Conservation (phyloP, 2,113 vertebrate species). For the Triplophysa tibetana region DNA sequence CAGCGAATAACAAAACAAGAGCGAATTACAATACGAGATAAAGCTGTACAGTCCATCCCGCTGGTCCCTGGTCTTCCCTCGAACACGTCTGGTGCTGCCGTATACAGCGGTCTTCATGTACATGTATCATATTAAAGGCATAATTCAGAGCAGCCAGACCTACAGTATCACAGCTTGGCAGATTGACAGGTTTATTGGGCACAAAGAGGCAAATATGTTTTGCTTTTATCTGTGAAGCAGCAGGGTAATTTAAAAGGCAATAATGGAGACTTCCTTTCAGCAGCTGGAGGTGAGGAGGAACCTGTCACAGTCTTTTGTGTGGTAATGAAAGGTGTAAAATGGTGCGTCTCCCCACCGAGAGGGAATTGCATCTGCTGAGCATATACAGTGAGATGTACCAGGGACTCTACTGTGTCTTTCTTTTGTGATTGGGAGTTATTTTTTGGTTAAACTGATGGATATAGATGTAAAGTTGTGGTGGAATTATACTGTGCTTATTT, state of each 20-base stretch:
- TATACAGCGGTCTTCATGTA: constrained; percentile 45
- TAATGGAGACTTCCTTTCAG: constrained; percentile 54
- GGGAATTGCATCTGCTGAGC: constrained; percentile 24
- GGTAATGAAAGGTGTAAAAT: constrained; percentile 60
- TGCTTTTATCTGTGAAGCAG: constrained; percentile 56
- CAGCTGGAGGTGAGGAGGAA: constrained; percentile 50
- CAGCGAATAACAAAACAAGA: constrained; percentile 30
- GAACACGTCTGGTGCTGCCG: constrained; percentile 57
- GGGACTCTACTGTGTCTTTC: constrained; percentile 10
- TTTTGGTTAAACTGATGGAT: constrained; percentile 19
- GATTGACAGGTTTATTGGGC: constrained; percentile 60
- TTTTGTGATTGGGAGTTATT: constrained; percentile 7
- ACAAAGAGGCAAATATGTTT: constrained; percentile 51
- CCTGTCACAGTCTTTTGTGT: constrained; percentile 51
- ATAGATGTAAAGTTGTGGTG: background rate
- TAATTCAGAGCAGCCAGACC: constrained; percentile 42
- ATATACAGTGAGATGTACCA: constrained; percentile 14
- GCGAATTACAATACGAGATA: constrained; percentile 36
- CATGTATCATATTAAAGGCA: constrained; percentile 61
- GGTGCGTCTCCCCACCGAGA: constrained; percentile 41
- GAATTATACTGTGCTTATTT: constrained; percentile 14
- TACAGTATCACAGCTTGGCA: constrained; percentile 29
- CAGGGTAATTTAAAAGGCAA: constrained; percentile 57
- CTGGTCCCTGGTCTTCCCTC: constrained; percentile 30
- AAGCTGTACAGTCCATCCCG: background rate